Percentiles rank a stretch among this genome's conserved stretches.
phyloP scores from a whole-genome alignment of 2,113 vertebrate genomes.

The Plotosus lineatus region DNA sequence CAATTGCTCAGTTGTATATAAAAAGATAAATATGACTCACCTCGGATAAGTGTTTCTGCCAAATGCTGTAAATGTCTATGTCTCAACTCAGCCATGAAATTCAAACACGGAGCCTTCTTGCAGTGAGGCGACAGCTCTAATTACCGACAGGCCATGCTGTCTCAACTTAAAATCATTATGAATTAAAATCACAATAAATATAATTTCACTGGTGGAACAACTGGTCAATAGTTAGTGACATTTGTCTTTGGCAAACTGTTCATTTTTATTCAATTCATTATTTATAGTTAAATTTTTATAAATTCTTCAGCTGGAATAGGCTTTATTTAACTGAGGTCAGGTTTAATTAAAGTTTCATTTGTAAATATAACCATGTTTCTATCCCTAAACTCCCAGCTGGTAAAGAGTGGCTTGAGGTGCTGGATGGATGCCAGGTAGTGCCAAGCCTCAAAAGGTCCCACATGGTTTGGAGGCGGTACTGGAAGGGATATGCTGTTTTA shows the following conservation, averaged over 20 bases:
- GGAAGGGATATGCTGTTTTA: neutral
- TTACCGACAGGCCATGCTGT: too few species aligned
- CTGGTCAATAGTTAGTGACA: neutral
- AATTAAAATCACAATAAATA: neutral
- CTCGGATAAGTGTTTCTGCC: too few species aligned
- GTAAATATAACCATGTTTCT: neutral
- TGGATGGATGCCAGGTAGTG: neutral
- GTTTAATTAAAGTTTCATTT: slow-evolving; percentile 1
- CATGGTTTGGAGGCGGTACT: neutral
- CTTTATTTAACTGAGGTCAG: neutral
- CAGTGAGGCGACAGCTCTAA: too few species aligned
- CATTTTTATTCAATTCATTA: neutral
- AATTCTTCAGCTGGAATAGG: neutral
- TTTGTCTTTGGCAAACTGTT: neutral
- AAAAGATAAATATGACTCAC: too few species aligned
- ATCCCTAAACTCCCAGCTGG: neutral
- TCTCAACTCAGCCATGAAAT: too few species aligned
- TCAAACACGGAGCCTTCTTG: too few species aligned
- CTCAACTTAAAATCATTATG: neutral
- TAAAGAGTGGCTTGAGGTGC: neutral
- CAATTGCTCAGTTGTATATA: too few species aligned
- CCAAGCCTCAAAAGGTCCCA: neutral
- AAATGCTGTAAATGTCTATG: too few species aligned
- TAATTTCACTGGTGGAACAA: neutral
- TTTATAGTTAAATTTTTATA: neutral